Evolutionary conservation across 2,888 invertebrate species (phyloP), one percentile per base, ranked within the genome.

Genomic region (Sphaerophoria taeniata): DNA sequence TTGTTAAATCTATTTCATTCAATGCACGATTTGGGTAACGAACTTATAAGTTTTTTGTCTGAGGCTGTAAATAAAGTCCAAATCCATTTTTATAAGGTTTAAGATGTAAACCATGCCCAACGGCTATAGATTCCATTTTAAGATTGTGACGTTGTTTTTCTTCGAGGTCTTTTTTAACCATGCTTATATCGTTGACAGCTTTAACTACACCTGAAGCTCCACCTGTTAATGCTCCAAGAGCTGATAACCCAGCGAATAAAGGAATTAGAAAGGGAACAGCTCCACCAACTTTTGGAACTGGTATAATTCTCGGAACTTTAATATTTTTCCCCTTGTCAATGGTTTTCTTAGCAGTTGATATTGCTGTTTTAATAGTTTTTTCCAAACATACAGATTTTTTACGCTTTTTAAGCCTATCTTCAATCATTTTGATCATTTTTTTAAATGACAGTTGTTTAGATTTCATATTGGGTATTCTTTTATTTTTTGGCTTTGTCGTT

Each of bases 111-210:
- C 43, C 43, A 3, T 43, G 43, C 9, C 43, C 43, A 12, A 43
- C 43, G 9, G 43, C 43, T 6, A 43, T 87, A 88, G 39, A 90
- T 53, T 14, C 90, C 90, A 43, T 89, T 89, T 4, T 91, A 90
- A 87, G 73, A 81, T 91, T 91, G 79, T 90, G 91, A 11, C 90
- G 87, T 70, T 88, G 63, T 31, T 81, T 87, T 87, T 91, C 90
- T 11, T 87, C 76, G 51, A 90, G 89, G 65, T 55, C 55, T 55
- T 55, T 55, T 33, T 55, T 55, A 55, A 11, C 55, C 31, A 33
- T 33, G 33, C 33, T 55, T 4, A 33, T 55, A 3, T 55, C 55
- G 11, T 6, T 31, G 1, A 55, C 55, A 11, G 55, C 49, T 14
- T 49, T 49, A 16, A 14, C 49, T 49, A 49, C 49, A 16, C 49